Evolutionary conservation across 2,888 invertebrate genomes (phyloP), one percentile per base, ranked within the genome.

Genomic region (Harmothoe impar): DNA sequence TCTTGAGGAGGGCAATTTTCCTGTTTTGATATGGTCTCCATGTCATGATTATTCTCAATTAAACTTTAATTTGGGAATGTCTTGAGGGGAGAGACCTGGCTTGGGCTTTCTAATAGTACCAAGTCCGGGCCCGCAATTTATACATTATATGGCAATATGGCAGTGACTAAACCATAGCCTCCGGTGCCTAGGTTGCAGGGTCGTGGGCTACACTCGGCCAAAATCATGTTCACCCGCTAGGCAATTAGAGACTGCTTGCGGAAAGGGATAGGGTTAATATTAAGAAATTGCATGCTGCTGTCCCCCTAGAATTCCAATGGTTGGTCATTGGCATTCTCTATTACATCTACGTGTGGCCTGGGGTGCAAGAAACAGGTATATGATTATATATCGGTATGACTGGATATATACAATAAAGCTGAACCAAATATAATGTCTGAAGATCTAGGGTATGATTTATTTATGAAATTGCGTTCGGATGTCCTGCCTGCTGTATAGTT

Each of bases 11-110:
- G 29, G n/a, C 77, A 77, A 77, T 43, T 43, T 81, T 23, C 43
- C 81, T 23, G 77, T 23, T 12, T 35, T 43, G 43, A 43, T 81
- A 81, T 15, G 72, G 81, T 81, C 81, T 0, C 20, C 81, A 81
- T 81, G 81, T 43, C 43, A 81, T 81, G 81, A 81, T 81, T 81
- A 43, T 43, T 17, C 81, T 12, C 43, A 81, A 81, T 81, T 81
- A 81, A 81, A 81, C n/a, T 81, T 25, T 81, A 81, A 81, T 81
- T 81, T 81, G 81, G 3, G 33, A 81, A 81, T 35, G 81, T 81
- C 81, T 81, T 43, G 81, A 17, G 35, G 43, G 43, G 35, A 81
- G 33, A 12, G 43, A 7, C 72, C 20, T n/a, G 25, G 33, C 33
- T 35, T 81, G n/a, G 81, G 15, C 81, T 20, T 23, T 81, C 81